These are phyloP conservation scores for Chrysina gloriosa DNA, from an alignment of 2,888 invertebrate species.

Conservation along the genomic window DNA sequence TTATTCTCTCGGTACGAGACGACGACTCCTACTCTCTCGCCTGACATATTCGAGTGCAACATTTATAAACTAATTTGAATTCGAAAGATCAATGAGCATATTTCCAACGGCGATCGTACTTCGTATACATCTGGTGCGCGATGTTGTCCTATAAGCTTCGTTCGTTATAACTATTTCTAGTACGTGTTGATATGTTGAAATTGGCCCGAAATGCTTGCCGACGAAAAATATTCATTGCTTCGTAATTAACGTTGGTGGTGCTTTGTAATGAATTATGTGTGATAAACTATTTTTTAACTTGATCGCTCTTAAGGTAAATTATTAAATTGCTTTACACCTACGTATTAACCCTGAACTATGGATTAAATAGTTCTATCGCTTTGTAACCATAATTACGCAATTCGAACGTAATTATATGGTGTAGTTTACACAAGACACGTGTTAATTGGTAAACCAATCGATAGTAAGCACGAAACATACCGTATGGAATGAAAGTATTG, in stretches of 20 bases:
- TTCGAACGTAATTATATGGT: too few species aligned
- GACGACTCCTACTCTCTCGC: constrained; percentile 12
- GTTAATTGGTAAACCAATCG: too few species aligned
- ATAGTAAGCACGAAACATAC: too few species aligned
- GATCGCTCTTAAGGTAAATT: background rate
- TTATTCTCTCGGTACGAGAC: constrained; percentile 3
- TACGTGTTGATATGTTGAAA: too few species aligned
- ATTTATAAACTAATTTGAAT: constrained; percentile 20
- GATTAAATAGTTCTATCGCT: background rate
- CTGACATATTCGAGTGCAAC: constrained; percentile 6
- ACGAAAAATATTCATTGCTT: too few species aligned
- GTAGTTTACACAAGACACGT: too few species aligned
- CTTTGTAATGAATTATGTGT: too few species aligned
- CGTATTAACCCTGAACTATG: constrained; percentile 9
- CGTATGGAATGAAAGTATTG: too few species aligned
- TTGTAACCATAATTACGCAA: background rate
- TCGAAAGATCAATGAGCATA: constrained; percentile 13
- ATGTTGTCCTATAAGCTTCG: background rate
- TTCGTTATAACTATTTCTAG: too few species aligned
- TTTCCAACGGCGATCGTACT: background rate
- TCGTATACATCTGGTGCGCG: background rate
- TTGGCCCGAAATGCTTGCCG: too few species aligned
- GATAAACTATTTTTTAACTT: too few species aligned
- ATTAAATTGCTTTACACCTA: background rate
- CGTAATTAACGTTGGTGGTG: too few species aligned